phyloP scores from a whole-genome alignment of 2,888 invertebrate species.

The Boloria selene region DNA sequence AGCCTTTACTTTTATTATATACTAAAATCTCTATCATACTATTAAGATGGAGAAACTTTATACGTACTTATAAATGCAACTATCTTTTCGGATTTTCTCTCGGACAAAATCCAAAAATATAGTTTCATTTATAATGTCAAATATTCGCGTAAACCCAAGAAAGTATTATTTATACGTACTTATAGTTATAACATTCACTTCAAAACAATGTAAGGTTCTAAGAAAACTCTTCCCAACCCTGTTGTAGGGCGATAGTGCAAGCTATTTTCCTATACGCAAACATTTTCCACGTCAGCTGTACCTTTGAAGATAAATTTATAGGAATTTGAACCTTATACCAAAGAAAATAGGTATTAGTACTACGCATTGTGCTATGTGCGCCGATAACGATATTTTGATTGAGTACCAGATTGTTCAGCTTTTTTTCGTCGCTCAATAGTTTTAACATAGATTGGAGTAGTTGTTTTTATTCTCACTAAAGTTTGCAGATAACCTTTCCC shows the following conservation, averaged over 20 bases:
- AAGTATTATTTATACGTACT: too few species aligned
- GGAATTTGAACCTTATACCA: slow-evolving; percentile 10
- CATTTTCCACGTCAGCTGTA: slow-evolving; percentile 46
- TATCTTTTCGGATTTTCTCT: too few species aligned
- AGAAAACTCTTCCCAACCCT: slow-evolving; percentile 11
- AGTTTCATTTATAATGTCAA: too few species aligned
- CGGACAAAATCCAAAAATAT: too few species aligned
- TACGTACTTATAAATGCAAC: too few species aligned
- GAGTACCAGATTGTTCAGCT: slow-evolving; percentile 42
- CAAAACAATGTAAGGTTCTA: slow-evolving; percentile 4
- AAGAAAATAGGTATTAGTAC: slow-evolving; percentile 19
- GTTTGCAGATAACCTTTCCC: not conserved
- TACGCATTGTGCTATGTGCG: not conserved
- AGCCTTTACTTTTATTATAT: too few species aligned
- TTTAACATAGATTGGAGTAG: slow-evolving; percentile 21
- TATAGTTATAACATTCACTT: slow-evolving; percentile 8
- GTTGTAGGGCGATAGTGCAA: slow-evolving; percentile 34
- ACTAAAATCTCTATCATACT: too few species aligned
- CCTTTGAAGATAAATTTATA: not conserved
- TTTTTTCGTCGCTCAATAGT: slow-evolving; percentile 23
- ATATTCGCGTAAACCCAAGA: too few species aligned
- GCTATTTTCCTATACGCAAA: slow-evolving; percentile 53
- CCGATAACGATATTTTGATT: slow-evolving; percentile 49
- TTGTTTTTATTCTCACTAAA: slow-evolving; percentile 3
- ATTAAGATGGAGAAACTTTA: too few species aligned